Percentiles rank a stretch among this genome's conserved stretches.
Evolutionary conservation across 2,888 invertebrate genomes (phyloP).

Genomic region (Ischnura elegans): DNA sequence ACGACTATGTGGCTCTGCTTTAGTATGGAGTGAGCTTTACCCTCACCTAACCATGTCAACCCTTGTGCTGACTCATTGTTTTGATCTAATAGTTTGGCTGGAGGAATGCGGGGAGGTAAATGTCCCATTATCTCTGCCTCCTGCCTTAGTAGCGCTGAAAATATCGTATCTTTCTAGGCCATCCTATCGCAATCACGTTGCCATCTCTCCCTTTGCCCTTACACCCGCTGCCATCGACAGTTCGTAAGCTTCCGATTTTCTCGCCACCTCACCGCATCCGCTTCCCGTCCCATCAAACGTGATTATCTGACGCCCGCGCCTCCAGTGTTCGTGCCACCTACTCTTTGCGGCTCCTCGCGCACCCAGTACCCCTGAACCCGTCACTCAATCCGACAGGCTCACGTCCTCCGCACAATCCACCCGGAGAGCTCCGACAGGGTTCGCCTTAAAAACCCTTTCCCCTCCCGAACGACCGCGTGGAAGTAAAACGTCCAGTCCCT

Average conservation of each 20-base stretch:
- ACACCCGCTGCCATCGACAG: not conserved
- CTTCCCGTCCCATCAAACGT: slow-evolving; percentile 22
- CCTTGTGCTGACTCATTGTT: no score
- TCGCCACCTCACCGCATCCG: not conserved
- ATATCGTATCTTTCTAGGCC: no score
- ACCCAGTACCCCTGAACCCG: not conserved
- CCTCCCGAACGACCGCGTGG: not conserved
- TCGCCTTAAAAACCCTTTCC: not conserved
- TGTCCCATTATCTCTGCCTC: not conserved
- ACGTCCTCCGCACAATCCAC: slow-evolving; percentile 12
- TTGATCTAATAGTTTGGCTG: no score
- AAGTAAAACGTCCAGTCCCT: no score
- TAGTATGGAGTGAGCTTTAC: no score
- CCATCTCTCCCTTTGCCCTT: not conserved
- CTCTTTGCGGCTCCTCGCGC: not conserved
- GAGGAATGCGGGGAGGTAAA: not conserved
- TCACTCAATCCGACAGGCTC: not conserved
- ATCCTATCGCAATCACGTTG: no score
- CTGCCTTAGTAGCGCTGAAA: no score
- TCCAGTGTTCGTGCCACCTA: not conserved
- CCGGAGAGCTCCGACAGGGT: not conserved
- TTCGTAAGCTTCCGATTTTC: no score
- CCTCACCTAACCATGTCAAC: no score
- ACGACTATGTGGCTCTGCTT: no score
- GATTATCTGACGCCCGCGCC: slow-evolving; percentile 16